Evolutionary conservation across 2,113 vertebrate species (phyloP).

Genomic region (Chloebia gouldiae): DNA sequence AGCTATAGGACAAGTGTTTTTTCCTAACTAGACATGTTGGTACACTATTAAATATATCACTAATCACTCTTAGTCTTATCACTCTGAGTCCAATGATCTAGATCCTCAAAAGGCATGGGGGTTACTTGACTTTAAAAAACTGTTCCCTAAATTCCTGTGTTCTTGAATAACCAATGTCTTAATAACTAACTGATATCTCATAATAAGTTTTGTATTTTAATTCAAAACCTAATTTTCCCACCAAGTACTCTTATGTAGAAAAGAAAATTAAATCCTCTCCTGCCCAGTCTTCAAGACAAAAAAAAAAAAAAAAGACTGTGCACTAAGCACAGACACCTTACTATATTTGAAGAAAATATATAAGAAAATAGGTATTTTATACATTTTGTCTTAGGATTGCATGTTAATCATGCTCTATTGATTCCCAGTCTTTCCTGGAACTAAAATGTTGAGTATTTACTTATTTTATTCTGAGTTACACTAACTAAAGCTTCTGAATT

Average conservation of each 20-base stretch:
- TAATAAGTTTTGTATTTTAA: background rate
- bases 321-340: background rate
- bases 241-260: background rate
- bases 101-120: background rate
- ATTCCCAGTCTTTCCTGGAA: background rate
- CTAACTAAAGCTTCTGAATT: background rate
- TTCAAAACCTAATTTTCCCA: background rate
- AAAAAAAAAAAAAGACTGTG: background rate
- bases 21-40: background rate
- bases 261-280: background rate
- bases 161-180: background rate
- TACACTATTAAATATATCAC: background rate
- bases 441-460: background rate
- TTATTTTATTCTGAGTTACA: background rate
- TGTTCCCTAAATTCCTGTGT: background rate
- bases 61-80: background rate
- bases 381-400: background rate
- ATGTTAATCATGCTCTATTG: background rate
- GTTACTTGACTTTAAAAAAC: background rate
- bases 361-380: background rate
- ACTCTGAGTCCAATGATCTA: background rate
- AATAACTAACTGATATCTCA: background rate
- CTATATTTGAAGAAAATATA: background rate
- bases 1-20: background rate
- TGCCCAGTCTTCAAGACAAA: background rate